These are phyloP conservation scores for Malacosoma neustria DNA, from an alignment of 2,888 invertebrate species.

Conservation along the genomic window DNA sequence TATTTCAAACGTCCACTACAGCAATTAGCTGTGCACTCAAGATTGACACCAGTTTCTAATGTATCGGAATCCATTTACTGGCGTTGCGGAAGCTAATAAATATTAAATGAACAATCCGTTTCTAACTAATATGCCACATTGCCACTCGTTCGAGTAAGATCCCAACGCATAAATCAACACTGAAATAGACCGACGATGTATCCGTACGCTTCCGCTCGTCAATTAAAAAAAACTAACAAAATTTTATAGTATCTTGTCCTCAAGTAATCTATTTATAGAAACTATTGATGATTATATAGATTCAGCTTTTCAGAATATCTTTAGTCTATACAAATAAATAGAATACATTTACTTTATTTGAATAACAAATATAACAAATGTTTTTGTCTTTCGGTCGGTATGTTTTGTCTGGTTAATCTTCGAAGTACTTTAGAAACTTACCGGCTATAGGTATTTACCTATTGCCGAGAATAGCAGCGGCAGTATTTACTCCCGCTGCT, in stretches of 20 bases:
- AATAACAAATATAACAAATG: no score
- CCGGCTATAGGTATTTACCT: no score
- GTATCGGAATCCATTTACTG: slow-evolving; percentile 22
- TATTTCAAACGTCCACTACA: slow-evolving; percentile 8
- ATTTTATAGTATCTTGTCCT: slow-evolving; percentile 35
- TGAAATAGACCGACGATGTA: slow-evolving; percentile 55
- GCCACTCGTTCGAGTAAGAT: slow-evolving; percentile 43
- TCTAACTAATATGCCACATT: slow-evolving; percentile 53
- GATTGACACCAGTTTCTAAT: slow-evolving; percentile 9
- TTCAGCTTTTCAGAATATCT: no score
- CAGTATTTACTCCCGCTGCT: no score
- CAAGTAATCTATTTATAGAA: no score
- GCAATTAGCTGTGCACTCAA: neutral
- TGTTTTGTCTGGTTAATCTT: no score
- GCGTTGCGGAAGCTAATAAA: slow-evolving; percentile 42
- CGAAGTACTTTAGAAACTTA: no score
- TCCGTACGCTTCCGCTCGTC: slow-evolving; percentile 51
- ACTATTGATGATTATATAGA: no score
- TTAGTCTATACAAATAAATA: no score
- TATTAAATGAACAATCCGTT: slow-evolving; percentile 49
- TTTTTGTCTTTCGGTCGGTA: no score
- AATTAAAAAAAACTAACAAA: slow-evolving; percentile 43
- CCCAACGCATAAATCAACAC: slow-evolving; percentile 58
- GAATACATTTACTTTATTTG: no score
- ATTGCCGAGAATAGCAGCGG: no score